phyloP scores from a whole-genome alignment of 2,888 invertebrate genomes.

The Cosmorhoe ocellata region DNA sequence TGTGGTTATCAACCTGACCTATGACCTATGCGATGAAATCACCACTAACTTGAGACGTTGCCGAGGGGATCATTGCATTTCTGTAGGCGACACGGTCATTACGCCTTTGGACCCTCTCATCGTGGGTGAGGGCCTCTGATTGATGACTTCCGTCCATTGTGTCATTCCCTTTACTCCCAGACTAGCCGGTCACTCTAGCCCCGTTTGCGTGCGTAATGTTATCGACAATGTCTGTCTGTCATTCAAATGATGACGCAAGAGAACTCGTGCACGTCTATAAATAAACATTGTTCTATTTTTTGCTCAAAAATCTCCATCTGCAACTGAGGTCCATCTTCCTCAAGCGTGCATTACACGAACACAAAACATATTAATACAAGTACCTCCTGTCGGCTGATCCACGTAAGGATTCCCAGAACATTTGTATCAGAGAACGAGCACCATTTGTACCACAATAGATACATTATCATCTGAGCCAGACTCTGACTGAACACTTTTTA shows the following conservation, averaged over 20 bases:
- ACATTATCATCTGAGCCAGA: too few relatives aligned
- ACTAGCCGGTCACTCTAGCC: constrained; percentile 42
- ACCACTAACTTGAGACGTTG: constrained; percentile 42
- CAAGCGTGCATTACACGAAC: too few relatives aligned
- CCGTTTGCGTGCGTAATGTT: constrained; percentile 47
- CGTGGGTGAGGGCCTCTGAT: constrained; percentile 66
- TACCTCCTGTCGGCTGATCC: too few relatives aligned
- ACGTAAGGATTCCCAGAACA: too few relatives aligned
- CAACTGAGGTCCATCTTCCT: background rate
- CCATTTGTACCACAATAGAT: too few relatives aligned
- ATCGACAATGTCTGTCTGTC: constrained; percentile 43
- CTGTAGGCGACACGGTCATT: constrained; percentile 47
- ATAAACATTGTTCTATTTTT: constrained; percentile 38
- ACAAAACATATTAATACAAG: too few relatives aligned
- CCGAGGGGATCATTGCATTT: constrained; percentile 46
- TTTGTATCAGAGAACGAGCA: too few relatives aligned
- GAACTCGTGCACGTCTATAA: constrained; percentile 39
- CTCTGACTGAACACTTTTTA: too few relatives aligned
- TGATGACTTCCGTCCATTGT: constrained; percentile 74
- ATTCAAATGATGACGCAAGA: constrained; percentile 41
- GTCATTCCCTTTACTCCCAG: constrained; percentile 59
- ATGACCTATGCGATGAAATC: constrained; percentile 41
- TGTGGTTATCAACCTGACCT: too few relatives aligned
- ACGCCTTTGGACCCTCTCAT: constrained; percentile 51
- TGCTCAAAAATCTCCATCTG: constrained; percentile 18